Base-by-base conservation (phyloP, 2,113 vertebrate genomes). In the Romanogobio albipinnatus region DNA sequence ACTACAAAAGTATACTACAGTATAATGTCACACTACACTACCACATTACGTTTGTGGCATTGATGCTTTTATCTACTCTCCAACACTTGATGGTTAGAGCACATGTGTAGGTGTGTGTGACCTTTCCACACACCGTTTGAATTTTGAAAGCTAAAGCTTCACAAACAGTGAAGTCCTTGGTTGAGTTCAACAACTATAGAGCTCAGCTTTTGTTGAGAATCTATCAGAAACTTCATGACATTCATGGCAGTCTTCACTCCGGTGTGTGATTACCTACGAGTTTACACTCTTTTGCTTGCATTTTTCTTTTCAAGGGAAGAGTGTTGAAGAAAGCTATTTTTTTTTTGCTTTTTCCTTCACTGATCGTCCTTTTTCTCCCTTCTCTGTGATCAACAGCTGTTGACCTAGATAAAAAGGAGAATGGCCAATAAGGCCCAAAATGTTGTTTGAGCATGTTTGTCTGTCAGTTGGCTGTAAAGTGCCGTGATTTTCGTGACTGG, bases 71-170 rank as follows among this genome's bases (percentile, higher is more conserved):
- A 73, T 73, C 43, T 73, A 24, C 70, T 14, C 70, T 73, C 22
- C 10, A 73, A 3, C 43, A 24, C 43, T 39, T 47, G 39, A 73
- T 73, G 70, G 70, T 47, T 24, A n/a, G 39, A 68, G 62, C 26
- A 26, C 24, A 45, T 85, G 75, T 61, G 74, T 70, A 53, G 43
- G 73, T 81, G 49, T 84, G 70, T 76, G 70, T 76, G n/a, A 22
- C n/a, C 4, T 81, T 64, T 84, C 13, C 53, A 47, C 59, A 10
- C 36, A 4, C 62, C 51, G 22, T 14, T 47, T 59, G 33, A 22
- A 9, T 45, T 53, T 62, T 43, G 14, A 45, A 78, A 58, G 56
- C 53, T 78, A 15, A 58, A 64, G 36, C 56, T 45, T n/a, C 36
- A 61, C 58, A 62, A 79, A 78, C 43, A 49, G 39, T 2, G 0